Base-by-base conservation (phyloP, 2,113 vertebrate species). In the Pterophyllum scalare region DNA sequence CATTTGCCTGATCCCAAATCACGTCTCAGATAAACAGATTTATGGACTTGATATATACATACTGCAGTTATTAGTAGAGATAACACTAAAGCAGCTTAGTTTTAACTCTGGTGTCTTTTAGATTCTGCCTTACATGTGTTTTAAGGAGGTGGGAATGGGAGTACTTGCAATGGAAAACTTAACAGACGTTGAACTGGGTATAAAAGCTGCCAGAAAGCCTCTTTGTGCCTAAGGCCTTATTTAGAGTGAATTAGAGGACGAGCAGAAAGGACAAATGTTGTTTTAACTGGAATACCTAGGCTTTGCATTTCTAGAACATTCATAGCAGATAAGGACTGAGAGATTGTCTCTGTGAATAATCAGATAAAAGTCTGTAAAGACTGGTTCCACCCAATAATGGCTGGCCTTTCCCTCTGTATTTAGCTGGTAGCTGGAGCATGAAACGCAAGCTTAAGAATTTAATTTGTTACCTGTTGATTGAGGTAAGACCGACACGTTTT, bases 381-480 rank as follows among this genome's bases (percentile, higher is more conserved):
- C 56, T 15, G 56, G 75, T 75, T 89, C 92, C 92, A 93, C 87
- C 84, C 88, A 87, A n/a, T 31, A 17, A 72, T 2, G 0, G 52
- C 17, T 54, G 43, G 17, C 26, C 46, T 54, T 88, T 82, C 79
- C 85, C 57, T 87, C 58, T 80, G 77, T 62, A 84, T 70, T 31
- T 87, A 77, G 86, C 59, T 75, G 67, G 54, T 31, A 46, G 79
- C 79, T 59, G 57, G 3, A 4, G 78, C 54, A 78, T 76, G n/a
- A 82, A 65, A 75, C 86, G 74, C 75, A 93, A 86, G 91, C 60
- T 88, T 1, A 58, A 87, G 80, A 86, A 85, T 72, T 77, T 88
- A 33, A 46, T 92, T 60, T 91, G 90, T 14, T 93, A 84, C 76
- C 75, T 90, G 61, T 75, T 91, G 62, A 87, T 87, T n/a, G 81